Evolutionary conservation across 2,888 invertebrate species (phyloP), one percentile per base, ranked within the genome.

Genomic region (Catocala nupta): DNA sequence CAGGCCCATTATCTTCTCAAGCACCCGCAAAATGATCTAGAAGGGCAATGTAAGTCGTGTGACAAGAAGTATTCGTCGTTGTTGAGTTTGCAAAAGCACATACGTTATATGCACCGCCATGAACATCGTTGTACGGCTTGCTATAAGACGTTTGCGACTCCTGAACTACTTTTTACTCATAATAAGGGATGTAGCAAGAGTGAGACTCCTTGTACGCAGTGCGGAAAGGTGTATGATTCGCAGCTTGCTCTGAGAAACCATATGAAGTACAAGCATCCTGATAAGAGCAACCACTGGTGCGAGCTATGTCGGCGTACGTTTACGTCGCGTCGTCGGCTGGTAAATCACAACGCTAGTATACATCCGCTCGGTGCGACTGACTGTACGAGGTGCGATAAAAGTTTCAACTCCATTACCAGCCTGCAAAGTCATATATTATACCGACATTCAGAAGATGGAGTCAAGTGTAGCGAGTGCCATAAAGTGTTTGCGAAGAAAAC

Each of bases 21-120:
- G 71, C 92, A 92, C 64, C 90, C 90, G 4, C 70, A 81, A 36
- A 75, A 81, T 34, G 69, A 81, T 42, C 50, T 71, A 34, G 73
- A 75, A 51, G 83, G 81, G 44, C 76, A 81, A 63, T 92, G 92
- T 66, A 60, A 57, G 4, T 47, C 64, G 1, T 92, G 92, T 65
- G 80, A 85, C 60, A 91, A 91, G 71, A 82, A 68, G 33, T 92
- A 92, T 73, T 77, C 90, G 6, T 91, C 91, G 7, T 48, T 77
- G 49, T 70, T 90, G 50, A 92, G 91, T 63, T 76, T 90, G 16
- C 80, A 86, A 68, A 91, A 89, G 78, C 92, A 92, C 63, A 73
- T 80, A 13, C 79, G 85, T 16, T 91, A 91, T 73, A 90, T 86
- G 87, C 90, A 90, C 70, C 80, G 78, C 13, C 85, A 82, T 67